Base-by-base conservation (phyloP, 1,140 invertebrate species). In the Drosophila asahinai region DNA sequence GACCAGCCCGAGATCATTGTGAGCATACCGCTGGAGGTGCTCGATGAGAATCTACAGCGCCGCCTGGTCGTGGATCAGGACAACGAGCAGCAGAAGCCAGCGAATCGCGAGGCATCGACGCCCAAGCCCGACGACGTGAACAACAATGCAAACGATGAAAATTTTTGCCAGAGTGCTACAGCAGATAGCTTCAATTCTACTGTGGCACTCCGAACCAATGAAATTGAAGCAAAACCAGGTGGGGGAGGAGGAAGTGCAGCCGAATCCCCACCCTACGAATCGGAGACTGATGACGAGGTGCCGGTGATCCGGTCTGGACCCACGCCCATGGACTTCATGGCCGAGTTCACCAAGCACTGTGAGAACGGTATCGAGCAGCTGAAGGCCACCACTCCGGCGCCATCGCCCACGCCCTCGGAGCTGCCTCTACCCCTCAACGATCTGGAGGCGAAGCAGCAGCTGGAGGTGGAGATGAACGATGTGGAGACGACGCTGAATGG, bases 141-240 rank as follows among this genome's bases (percentile, higher is more conserved):
- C 33, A 89, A 90, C 47, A 90, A 90, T 80, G 86, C 59, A 7
- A 90, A 91, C 51, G 59, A 54, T 57, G 86, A 90, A 78, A 68
- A 90, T 90, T 90, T 90, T 90, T 86, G 79, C 71, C 86, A 77
- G 79, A 86, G 86, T 90, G 86, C 86, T 82, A 84, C 86, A 86
- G 86, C 79, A 86, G 86, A 80, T 90, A 90, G 86, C 86, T 90
- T 90, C 86, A 90, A 91, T 90, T 57, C 86, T 86, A 80, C 72
- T 86, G 82, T 86, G 72, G 86, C 86, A 90, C 86, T 86, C 82
- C 55, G 43, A 55, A 66, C 17, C 15, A 49, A 76, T 15, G 12
- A 77, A 62, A 90, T 90, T 90, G 86, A 90, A 86, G 86, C 86
- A 40, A 74, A 62, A 51, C 58, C 75, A 30, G 54, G 22, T 22